Percentiles rank a stretch among this genome's conserved stretches.
Evolutionary conservation across 2,797 vertebrate species (phyloP).

Genomic region (Anguilla anguilla): DNA sequence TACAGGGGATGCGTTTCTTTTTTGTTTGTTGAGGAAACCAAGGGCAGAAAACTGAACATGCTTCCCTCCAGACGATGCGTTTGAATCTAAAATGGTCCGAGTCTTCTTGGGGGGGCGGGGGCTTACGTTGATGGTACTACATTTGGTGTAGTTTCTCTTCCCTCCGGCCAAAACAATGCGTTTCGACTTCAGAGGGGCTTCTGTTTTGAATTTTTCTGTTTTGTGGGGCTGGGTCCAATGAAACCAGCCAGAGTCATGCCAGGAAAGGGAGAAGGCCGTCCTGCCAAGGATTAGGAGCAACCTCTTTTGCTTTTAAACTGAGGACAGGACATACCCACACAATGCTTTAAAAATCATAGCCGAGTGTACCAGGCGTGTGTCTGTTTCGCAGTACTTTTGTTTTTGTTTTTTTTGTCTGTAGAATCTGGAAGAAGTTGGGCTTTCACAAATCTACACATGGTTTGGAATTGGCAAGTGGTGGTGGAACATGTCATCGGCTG

Average conservation of each 20-base stretch:
- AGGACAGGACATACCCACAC: not conserved
- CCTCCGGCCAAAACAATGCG: not conserved
- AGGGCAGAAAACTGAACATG: not conserved
- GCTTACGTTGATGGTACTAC: not conserved
- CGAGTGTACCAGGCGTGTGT: not conserved
- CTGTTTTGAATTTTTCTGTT: constrained; percentile 11
- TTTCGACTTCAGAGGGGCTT: not conserved
- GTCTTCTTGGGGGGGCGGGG: not conserved
- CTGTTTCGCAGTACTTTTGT: not conserved
- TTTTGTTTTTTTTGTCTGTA: not conserved
- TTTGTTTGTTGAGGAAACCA: not conserved
- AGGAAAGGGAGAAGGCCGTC: not conserved
- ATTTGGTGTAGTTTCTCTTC: not conserved
- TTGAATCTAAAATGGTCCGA: not conserved
- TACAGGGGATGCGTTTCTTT: too few species aligned
- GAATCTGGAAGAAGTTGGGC: too few species aligned
- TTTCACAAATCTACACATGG: too few species aligned
- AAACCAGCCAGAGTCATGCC: not conserved
- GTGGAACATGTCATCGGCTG: too few species aligned
- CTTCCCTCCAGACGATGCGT: not conserved
- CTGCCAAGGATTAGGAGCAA: not conserved
- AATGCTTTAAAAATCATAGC: not conserved
- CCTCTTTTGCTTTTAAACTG: not conserved
- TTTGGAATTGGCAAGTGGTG: too few species aligned
- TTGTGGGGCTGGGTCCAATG: not conserved